phyloP scores from a whole-genome alignment of 2,888 invertebrate species.

The Calliphora vomitoria region DNA sequence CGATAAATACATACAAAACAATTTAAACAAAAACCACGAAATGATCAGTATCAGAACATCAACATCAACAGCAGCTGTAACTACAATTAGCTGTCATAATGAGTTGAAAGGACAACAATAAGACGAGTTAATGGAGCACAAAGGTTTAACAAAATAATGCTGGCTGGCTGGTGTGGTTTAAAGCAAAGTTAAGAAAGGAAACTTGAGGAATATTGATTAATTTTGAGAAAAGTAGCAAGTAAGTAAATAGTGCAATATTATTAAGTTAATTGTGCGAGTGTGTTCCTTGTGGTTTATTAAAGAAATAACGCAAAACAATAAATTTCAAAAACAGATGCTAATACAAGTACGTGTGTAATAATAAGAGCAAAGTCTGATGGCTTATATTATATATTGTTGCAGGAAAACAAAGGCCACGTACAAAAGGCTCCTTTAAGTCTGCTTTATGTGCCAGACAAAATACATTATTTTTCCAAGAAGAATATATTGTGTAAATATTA shows the following conservation, averaged over 20 bases:
- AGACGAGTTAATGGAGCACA: slow-evolving; percentile 53
- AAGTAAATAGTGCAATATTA: slow-evolving; percentile 31
- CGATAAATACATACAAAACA: slow-evolving; percentile 2
- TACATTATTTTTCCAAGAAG: slow-evolving; percentile 3
- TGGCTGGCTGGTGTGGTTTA: slow-evolving; percentile 36
- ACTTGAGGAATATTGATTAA: slow-evolving; percentile 41
- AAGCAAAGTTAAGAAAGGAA: slow-evolving; percentile 27
- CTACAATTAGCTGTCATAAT: slow-evolving; percentile 59
- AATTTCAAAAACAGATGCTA: slow-evolving; percentile 44
- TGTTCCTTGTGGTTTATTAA: slow-evolving; percentile 15
- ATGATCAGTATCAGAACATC: background rate
- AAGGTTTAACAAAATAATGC: slow-evolving; percentile 53
- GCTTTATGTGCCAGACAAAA: slow-evolving; percentile 19
- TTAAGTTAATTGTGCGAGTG: slow-evolving; percentile 14
- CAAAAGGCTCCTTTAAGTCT: slow-evolving; percentile 49
- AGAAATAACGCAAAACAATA: slow-evolving; percentile 38
- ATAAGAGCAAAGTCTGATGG: slow-evolving; percentile 37
- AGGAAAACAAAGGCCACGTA: slow-evolving; percentile 2
- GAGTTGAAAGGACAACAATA: slow-evolving; percentile 51
- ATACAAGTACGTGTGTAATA: background rate
- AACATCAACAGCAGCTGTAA: slow-evolving; percentile 57
- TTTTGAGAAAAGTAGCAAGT: slow-evolving; percentile 6
- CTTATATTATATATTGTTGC: slow-evolving; percentile 10
- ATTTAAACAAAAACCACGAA: slow-evolving; percentile 60
- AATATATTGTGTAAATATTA: slow-evolving; percentile 4